Evolutionary conservation across 2,113 vertebrate genomes (phyloP).

Genomic region (Dolichotis patagonum): DNA sequence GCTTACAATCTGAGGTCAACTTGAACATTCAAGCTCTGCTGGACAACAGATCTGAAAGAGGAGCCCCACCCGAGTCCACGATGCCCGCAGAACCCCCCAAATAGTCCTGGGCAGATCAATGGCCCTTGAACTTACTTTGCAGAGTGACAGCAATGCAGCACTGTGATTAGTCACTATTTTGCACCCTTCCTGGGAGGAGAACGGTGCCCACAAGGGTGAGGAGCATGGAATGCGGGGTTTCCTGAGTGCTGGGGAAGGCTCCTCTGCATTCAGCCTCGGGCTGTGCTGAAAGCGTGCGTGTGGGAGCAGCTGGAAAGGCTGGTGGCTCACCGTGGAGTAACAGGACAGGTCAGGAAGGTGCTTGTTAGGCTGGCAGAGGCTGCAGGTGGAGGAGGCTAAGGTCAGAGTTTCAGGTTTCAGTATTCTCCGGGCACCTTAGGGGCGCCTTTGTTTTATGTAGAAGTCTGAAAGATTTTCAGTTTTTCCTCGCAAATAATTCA

Average conservation of each 20-base stretch:
- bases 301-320: neutral
- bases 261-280: rapidly evolving
- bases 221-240: too few species aligned
- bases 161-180: neutral
- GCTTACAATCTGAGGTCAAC: too few species aligned
- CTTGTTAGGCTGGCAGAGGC: neutral
- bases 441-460: neutral
- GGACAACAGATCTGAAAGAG: too few species aligned
- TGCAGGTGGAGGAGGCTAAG: neutral
- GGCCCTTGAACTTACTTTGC: too few species aligned
- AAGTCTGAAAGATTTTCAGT: neutral
- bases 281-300: rapidly evolving
- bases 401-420: neutral
- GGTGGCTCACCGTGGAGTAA: rapidly evolving
- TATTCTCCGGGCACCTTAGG: neutral
- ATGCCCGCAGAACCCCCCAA: neutral
- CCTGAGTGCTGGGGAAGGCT: rapidly evolving
- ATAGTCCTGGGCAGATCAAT: neutral
- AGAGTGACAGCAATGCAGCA: neutral
- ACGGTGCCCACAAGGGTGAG: neutral
- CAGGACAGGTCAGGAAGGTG: neutral
- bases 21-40: neutral
- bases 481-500: neutral
- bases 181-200: neutral
- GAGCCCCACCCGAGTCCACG: neutral